phyloP scores from a whole-genome alignment of 2,113 vertebrate species.

The Pontoporia blainvillei region DNA sequence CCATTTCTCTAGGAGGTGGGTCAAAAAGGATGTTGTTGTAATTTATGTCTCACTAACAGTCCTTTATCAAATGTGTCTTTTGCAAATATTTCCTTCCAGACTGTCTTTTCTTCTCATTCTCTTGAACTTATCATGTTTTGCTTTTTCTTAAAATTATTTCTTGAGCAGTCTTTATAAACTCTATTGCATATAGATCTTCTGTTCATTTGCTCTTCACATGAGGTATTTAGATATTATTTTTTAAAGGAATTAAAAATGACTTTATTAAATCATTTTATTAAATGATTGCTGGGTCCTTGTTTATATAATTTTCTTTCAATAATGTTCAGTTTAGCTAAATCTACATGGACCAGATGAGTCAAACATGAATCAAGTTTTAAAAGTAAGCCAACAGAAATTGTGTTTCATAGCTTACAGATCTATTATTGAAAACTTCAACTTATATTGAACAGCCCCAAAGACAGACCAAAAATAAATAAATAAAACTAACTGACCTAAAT shows the following conservation, averaged over 20 bases:
- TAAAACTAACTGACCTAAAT: background rate
- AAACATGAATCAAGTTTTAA: background rate
- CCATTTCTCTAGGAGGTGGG: too few species aligned
- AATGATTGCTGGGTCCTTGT: background rate
- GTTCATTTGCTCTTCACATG: background rate
- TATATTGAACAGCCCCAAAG: background rate
- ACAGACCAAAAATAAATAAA: background rate
- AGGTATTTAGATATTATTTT: background rate
- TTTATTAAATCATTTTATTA: background rate
- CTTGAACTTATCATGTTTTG: background rate
- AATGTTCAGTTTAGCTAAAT: background rate
- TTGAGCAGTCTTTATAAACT: background rate
- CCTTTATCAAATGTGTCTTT: background rate
- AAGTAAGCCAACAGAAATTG: background rate
- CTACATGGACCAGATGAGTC: background rate
- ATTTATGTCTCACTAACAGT: background rate
- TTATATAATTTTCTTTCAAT: background rate
- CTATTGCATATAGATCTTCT: background rate
- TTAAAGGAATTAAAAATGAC: background rate
- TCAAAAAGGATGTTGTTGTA: too few species aligned
- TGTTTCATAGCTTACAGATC: background rate
- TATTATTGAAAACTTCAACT: background rate
- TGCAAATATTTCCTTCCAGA: background rate
- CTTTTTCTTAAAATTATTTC: background rate
- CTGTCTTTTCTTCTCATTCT: background rate